These are phyloP conservation scores for Eremophila alpestris DNA, from an alignment of 2,797 vertebrate genomes.

Conservation along the genomic window DNA sequence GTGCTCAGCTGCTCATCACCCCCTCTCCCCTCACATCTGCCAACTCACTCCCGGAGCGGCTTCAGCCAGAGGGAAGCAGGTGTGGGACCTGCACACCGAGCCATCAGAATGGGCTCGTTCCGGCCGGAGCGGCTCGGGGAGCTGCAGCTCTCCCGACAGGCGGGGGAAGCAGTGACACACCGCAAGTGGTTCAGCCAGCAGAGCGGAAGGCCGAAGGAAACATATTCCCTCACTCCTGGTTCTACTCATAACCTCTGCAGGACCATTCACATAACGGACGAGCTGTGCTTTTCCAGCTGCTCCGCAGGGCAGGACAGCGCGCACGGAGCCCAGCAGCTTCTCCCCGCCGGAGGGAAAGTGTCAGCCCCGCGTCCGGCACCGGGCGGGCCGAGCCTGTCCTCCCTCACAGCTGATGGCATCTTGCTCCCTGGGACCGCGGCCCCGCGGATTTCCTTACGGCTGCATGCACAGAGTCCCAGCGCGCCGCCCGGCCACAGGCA, in stretches of 20 bases:
- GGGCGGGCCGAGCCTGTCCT: not conserved
- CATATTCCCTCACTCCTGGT: accelerated
- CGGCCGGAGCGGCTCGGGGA: not conserved
- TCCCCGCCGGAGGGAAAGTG: accelerated
- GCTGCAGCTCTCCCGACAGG: not conserved
- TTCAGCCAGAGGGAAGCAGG: not conserved
- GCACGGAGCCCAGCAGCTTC: accelerated
- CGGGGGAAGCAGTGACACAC: not conserved
- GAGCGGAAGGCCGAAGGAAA: not conserved
- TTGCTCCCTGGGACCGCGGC: not conserved
- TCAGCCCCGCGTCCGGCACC: not conserved
- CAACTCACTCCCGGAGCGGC: not conserved
- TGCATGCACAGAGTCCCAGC: not conserved
- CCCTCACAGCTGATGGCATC: not conserved
- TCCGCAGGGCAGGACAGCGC: not conserved
- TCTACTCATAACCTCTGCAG: accelerated
- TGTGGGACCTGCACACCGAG: not conserved
- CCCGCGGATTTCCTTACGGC: not conserved
- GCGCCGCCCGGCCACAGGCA: not conserved
- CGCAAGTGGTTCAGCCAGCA: accelerated
- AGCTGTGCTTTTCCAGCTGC: accelerated
- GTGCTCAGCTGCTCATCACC: not conserved
- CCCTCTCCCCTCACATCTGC: not conserved
- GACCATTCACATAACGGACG: accelerated
- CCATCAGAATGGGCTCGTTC: accelerated